Evolutionary conservation across 2,113 vertebrate species (phyloP).

Genomic region (Bungarus multicinctus): DNA sequence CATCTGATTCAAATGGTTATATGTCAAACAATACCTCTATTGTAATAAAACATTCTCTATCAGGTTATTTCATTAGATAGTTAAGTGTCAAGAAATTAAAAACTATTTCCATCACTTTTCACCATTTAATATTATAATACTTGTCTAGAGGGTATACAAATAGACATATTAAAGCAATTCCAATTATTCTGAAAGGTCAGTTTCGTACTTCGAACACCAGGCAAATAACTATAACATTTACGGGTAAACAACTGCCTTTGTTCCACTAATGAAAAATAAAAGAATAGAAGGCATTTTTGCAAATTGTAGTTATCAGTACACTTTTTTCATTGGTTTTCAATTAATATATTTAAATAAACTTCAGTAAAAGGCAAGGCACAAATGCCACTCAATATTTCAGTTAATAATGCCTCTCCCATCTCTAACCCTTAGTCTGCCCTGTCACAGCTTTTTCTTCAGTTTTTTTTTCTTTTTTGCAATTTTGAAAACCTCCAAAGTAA

Average conservation of each 20-base stretch:
- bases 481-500: slow-evolving; percentile 59
- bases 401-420: slow-evolving; percentile 48
- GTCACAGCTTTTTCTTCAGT: slow-evolving; percentile 12
- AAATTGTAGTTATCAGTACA: slow-evolving; percentile 42
- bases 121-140: slow-evolving; percentile 2
- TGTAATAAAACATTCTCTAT: slow-evolving; percentile 7
- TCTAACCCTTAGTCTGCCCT: slow-evolving; percentile 23
- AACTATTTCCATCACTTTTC: slow-evolving; percentile 17
- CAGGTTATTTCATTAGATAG: slow-evolving; percentile 8
- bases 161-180: slow-evolving; percentile 26
- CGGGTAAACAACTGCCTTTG: slow-evolving; percentile 46
- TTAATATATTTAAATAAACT: slow-evolving; percentile 55
- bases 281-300: slow-evolving; percentile 48
- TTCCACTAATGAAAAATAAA: slow-evolving; percentile 65
- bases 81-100: slow-evolving; percentile 33
- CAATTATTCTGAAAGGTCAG: slow-evolving; percentile 34
- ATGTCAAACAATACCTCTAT: slow-evolving; percentile 1
- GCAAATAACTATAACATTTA: slow-evolving; percentile 45
- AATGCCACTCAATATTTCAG: slow-evolving; percentile 54
- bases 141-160: slow-evolving; percentile 27
- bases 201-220: slow-evolving; percentile 26
- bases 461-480: slow-evolving; percentile 53
- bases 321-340: slow-evolving; percentile 50
- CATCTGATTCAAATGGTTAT: neutral
- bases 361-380: slow-evolving; percentile 32